Evolutionary conservation across 2,888 invertebrate genomes (phyloP).

Genomic region (Tethea ocularis): DNA sequence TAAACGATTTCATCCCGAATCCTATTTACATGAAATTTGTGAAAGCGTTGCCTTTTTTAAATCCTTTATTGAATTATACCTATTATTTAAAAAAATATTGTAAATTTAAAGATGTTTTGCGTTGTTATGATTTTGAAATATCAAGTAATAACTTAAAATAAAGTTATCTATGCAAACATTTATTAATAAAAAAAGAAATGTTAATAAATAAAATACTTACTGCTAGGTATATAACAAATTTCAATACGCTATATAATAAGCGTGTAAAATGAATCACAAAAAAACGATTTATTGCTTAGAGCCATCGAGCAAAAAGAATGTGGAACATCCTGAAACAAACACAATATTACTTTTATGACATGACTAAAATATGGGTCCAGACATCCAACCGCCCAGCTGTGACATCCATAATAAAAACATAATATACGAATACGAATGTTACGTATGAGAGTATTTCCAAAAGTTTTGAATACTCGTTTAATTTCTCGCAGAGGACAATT

Average conservation of each 20-base stretch:
- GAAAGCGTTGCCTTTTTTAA: not conserved
- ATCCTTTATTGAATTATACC: too few relatives aligned
- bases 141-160: too few relatives aligned
- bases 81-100: too few relatives aligned
- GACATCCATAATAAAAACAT: slow-evolving; percentile 11
- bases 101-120: too few relatives aligned
- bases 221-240: too few relatives aligned
- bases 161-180: too few relatives aligned
- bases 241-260: not conserved
- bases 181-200: too few relatives aligned
- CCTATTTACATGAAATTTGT: slow-evolving; percentile 1
- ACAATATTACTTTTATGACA: slow-evolving; percentile 25
- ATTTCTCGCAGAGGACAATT: too few relatives aligned
- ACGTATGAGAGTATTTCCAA: not conserved
- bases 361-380: slow-evolving; percentile 18
- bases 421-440: not conserved
- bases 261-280: slow-evolving; percentile 1
- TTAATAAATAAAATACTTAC: too few relatives aligned
- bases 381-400: slow-evolving; percentile 18
- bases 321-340: slow-evolving; percentile 18
- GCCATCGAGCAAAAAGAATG: not conserved
- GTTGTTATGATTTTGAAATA: too few relatives aligned
- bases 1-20: not conserved
- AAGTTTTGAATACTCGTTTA: not conserved
- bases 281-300: not conserved